phyloP scores from a whole-genome alignment of 2,797 vertebrate species.

The Manis pentadactyla region DNA sequence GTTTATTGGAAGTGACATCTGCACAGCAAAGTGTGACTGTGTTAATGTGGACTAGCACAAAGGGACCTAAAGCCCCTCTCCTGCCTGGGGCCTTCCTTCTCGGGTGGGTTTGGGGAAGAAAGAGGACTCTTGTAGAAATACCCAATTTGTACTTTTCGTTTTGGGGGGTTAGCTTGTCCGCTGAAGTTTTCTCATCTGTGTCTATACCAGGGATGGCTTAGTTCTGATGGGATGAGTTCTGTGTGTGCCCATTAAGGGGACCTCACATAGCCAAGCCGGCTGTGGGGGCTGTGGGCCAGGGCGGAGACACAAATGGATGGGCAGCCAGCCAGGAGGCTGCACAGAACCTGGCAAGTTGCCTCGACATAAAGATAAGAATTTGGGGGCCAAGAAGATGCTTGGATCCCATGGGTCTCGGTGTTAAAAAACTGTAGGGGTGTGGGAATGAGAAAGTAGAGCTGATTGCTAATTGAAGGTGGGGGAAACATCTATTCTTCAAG shows the following conservation, averaged over 20 bases:
- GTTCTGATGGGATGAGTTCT: background rate
- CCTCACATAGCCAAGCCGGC: background rate
- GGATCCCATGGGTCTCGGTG: background rate
- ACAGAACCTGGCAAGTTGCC: background rate
- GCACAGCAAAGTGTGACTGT: conserved; percentile 79
- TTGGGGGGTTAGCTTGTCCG: background rate
- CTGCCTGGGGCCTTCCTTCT: background rate
- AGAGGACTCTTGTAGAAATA: background rate
- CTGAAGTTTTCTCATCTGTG: background rate
- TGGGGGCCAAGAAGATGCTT: background rate
- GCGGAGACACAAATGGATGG: background rate
- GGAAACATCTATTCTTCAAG: background rate
- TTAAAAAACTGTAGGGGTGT: background rate
- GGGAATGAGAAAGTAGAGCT: too few species aligned
- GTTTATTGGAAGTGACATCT: conserved; percentile 85
- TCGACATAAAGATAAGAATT: background rate
- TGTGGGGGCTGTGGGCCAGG: too few species aligned
- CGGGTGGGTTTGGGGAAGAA: conserved; percentile 11
- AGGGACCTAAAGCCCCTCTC: conserved; percentile 47
- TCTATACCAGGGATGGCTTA: accelerated
- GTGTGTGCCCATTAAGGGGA: background rate
- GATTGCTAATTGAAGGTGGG: background rate
- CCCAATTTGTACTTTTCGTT: conserved; percentile 35
- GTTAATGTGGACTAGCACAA: conserved; percentile 73
- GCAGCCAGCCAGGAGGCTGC: accelerated